phyloP scores from a whole-genome alignment of 2,797 vertebrate genomes.

The Schizopygopsis pylzovi region DNA sequence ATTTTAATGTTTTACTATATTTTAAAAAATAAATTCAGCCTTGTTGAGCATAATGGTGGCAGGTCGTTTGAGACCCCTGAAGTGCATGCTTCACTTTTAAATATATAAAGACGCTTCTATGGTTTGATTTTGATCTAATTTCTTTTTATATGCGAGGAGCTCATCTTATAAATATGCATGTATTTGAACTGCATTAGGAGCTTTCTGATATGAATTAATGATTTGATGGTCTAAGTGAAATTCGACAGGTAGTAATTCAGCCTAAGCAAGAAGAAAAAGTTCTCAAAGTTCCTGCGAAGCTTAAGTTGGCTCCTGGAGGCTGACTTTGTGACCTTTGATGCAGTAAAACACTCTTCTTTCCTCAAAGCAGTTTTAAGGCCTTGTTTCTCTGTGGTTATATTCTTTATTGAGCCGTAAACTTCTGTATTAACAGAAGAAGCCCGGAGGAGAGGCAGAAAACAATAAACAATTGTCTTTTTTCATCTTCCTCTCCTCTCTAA shows the following conservation, averaged over 20 bases:
- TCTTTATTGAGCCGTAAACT: slow-evolving; percentile 47
- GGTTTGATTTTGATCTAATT: neutral
- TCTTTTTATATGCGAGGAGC: neutral
- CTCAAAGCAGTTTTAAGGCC: slow-evolving; percentile 29
- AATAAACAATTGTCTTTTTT: slow-evolving; percentile 34
- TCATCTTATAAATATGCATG: slow-evolving; percentile 32
- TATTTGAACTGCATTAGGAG: slow-evolving; percentile 29
- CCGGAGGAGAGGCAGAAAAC: slow-evolving; percentile 27
- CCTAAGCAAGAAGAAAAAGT: slow-evolving; percentile 8
- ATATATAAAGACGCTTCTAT: neutral
- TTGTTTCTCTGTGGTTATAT: slow-evolving; percentile 29
- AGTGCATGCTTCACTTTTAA: neutral
- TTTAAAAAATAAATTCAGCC: neutral
- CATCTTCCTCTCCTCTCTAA: slow-evolving; percentile 26
- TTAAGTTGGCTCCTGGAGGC: neutral
- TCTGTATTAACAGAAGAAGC: slow-evolving; percentile 34
- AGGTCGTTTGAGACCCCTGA: neutral
- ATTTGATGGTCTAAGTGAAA: slow-evolving; percentile 24
- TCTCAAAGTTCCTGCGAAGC: neutral
- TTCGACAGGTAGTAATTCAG: slow-evolving; percentile 1
- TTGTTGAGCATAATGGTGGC: neutral
- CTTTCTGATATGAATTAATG: slow-evolving; percentile 31
- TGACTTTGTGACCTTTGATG: slow-evolving; percentile 32
- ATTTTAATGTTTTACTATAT: neutral
- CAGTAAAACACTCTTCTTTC: slow-evolving; percentile 32